Conservation (phyloP, 2,113 vertebrate species). For the Empidonax alnorum region DNA sequence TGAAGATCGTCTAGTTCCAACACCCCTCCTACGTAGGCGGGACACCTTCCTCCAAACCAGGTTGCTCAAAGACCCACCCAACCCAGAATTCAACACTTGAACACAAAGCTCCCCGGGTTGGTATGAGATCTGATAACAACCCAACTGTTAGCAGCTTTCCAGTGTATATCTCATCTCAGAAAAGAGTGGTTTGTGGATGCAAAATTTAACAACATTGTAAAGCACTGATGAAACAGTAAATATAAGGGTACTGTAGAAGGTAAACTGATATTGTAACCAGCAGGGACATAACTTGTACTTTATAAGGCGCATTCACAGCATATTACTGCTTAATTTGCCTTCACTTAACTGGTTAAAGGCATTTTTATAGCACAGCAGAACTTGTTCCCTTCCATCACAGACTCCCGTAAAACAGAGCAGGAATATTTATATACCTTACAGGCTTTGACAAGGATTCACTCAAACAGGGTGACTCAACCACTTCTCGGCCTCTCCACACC, state of each 20-base stretch:
- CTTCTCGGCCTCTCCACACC: background rate
- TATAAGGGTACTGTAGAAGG: background rate
- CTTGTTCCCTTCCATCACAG: background rate
- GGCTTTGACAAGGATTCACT: background rate
- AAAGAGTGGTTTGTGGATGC: background rate
- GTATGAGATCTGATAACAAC: background rate
- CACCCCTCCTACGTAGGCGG: background rate
- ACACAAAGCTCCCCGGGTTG: background rate
- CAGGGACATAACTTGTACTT: background rate
- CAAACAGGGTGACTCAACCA: background rate
- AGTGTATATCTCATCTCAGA: background rate
- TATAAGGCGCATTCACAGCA: background rate
- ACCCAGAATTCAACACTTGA: background rate
- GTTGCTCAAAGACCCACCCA: background rate
- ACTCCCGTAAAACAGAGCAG: constrained; percentile 5
- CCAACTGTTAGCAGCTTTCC: background rate
- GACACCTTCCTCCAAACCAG: background rate
- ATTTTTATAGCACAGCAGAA: background rate
- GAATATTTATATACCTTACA: background rate
- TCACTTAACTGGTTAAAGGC: background rate
- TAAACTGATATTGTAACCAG: background rate
- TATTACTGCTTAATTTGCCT: background rate
- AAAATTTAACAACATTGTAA: background rate
- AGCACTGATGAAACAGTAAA: background rate
- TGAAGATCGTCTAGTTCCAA: background rate